phyloP scores from a whole-genome alignment of 2,888 invertebrate species.

The Protonemura montana region DNA sequence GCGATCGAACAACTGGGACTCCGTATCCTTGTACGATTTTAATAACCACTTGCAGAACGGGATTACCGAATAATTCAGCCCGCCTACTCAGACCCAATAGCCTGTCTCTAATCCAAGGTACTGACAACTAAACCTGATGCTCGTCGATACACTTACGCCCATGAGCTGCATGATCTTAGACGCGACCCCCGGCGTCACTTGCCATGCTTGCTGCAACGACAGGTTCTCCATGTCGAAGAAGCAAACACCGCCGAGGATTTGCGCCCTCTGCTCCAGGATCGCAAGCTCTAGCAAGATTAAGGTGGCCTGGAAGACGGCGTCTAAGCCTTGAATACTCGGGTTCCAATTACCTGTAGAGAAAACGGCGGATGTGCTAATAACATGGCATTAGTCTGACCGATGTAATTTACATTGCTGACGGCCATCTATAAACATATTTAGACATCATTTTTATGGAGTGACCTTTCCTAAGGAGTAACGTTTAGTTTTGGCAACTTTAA shows the following conservation, averaged over 20 bases:
- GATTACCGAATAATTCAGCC: no score
- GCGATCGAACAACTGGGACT: no score
- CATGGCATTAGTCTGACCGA: no score
- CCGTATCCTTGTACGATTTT: no score
- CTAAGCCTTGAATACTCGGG: constrained; percentile 69
- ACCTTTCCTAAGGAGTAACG: no score
- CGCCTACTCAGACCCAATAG: no score
- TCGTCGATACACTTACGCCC: constrained; percentile 73
- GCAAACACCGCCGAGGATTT: constrained; percentile 79
- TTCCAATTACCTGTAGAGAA: constrained; percentile 73
- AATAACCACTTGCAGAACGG: no score
- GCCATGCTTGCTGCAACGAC: constrained; percentile 74
- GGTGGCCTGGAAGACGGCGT: constrained; percentile 76
- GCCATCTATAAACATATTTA: no score
- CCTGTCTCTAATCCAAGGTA: no score
- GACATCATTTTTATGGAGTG: no score
- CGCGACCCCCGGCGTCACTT: constrained; percentile 75
- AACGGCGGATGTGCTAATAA: not conserved
- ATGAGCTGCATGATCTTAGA: constrained; percentile 72
- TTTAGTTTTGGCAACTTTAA: no score
- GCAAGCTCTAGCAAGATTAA: constrained; percentile 76
- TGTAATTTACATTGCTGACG: no score
- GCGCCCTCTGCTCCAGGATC: constrained; percentile 75
- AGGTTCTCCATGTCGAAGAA: constrained; percentile 79
- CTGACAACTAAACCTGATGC: not conserved